These are phyloP conservation scores for Drosophila birchii DNA, from an alignment of 2,888 invertebrate genomes.

Conservation along the genomic window DNA sequence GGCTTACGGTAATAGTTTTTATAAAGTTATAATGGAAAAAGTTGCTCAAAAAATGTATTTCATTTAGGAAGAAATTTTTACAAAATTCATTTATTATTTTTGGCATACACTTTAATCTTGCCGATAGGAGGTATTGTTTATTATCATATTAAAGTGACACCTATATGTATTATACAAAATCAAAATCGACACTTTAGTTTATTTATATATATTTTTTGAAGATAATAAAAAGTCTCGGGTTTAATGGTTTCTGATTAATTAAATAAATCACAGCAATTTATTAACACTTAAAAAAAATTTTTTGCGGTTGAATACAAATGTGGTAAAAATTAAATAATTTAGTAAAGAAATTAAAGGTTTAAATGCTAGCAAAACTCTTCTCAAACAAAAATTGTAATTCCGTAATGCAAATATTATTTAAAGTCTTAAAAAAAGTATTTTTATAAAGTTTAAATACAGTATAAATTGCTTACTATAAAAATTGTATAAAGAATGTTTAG, in stretches of 20 bases:
- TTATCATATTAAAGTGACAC: background rate
- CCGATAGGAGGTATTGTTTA: background rate
- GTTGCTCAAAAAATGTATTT: background rate
- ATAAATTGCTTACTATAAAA: too few species aligned
- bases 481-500: too few species aligned
- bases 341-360: too few species aligned
- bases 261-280: background rate
- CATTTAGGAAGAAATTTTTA: background rate
- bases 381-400: background rate
- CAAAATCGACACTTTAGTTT: background rate
- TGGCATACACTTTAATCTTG: background rate
- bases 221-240: background rate
- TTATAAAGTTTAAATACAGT: background rate
- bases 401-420: background rate
- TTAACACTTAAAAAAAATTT: too few species aligned
- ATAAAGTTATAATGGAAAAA: too few species aligned
- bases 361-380: background rate
- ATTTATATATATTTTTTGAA: background rate
- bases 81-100: background rate
- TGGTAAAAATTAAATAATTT: too few species aligned
- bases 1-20: too few species aligned
- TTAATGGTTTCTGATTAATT: background rate
- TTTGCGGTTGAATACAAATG: too few species aligned
- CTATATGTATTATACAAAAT: background rate
- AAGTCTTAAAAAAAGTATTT: background rate